Base-by-base conservation (phyloP, 2,797 vertebrate species). In the Taenioides sp. region DNA sequence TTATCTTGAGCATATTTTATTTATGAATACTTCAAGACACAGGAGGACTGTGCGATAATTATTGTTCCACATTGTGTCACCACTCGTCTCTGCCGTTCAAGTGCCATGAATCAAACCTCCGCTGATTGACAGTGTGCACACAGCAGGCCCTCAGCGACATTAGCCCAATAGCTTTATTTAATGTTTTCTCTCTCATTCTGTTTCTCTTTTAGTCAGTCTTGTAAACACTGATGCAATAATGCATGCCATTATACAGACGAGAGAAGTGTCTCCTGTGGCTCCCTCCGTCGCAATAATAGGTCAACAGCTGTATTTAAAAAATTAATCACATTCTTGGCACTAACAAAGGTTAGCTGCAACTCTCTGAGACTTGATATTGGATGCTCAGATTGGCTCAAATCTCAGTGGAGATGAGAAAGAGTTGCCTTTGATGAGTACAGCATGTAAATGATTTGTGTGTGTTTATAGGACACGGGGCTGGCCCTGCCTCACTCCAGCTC, bases 271-370 rank as follows among this genome's bases (percentile, higher is more conserved):
- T 93, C 93, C 59, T 6, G 86, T 91, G 91, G 88, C 86, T 86
- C 85, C 72, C 91, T 92, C 89, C 87, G 71, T 92, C 89, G 92
- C 92, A 93, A 95, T 94, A 95, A 94, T 94, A 94, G 94, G 94
- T 94, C 93, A 94, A 94, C 93, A 95, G 94, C 94, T 94, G 94
- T 94, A 93, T 94, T 94, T 93, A 93, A 95, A 95, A 94, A 94
- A 95, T 93, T 92, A 89, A 95, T 95, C 93, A 92, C 87, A 92
- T 93, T 93, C 91, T 94, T 94, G 93, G 93, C 94, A 94, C 89
- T 91, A 77, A 88, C 86, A 93, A 94, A 95, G 93, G 93, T 94
- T 94, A 94, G 89, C 80, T 65, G 79, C 77, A 54, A 74, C 72
- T 72, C 72, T 72, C 80, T 57, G 89, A 93, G 91, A 93, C 86